Evolutionary conservation across 2,888 invertebrate genomes (phyloP).

Genomic region (Nymphalis urticae): DNA sequence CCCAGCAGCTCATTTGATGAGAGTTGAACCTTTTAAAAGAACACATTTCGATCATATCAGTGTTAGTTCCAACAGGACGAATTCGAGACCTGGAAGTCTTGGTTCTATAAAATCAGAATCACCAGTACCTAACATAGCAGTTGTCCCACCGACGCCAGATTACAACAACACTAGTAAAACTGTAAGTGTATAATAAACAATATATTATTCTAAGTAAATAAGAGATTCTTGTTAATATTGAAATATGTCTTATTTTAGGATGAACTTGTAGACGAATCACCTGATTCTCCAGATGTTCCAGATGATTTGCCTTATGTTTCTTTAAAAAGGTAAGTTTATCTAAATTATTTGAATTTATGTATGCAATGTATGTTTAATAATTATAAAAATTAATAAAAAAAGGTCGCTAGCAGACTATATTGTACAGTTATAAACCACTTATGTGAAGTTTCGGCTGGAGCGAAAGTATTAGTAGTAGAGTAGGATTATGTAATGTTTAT

Average conservation of each 20-base stretch:
- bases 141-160: constrained; percentile 89
- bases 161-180: constrained; percentile 71
- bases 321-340: constrained; percentile 78
- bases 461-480: no score
- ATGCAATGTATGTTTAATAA: no score
- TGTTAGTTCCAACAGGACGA: constrained; percentile 54
- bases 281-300: constrained; percentile 85
- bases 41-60: constrained; percentile 44
- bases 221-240: constrained; percentile 4
- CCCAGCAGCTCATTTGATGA: constrained; percentile 82
- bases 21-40: constrained; percentile 81
- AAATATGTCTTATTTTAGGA: constrained; percentile 53
- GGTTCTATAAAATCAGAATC: constrained; percentile 68
- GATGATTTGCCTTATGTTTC: constrained; percentile 89
- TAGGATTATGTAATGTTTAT: no score
- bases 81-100: constrained; percentile 75
- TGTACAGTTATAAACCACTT: no score
- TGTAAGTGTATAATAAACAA: constrained; percentile 54
- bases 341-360: constrained; percentile 17
- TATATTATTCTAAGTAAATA: constrained; percentile 11
- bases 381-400: no score
- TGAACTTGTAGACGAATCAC: constrained; percentile 83
- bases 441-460: no score
- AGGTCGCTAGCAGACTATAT: no score
- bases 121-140: constrained; percentile 86